phyloP scores from a whole-genome alignment of 92 coral and sea anemone genomes.

The Anthopleura xanthogrammica region DNA sequence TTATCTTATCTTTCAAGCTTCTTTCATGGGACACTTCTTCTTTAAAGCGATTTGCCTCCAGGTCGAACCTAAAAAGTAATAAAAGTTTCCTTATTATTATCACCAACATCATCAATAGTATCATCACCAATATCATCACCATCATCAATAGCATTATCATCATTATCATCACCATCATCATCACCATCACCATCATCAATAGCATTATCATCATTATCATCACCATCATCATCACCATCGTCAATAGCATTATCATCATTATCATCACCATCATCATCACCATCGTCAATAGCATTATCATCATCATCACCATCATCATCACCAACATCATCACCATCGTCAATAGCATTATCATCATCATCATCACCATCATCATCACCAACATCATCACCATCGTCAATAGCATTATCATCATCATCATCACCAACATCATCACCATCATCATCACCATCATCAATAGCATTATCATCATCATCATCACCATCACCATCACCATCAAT shows the following conservation, averaged over 20 bases:
- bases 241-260: not conserved
- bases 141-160: not conserved
- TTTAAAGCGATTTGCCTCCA: conserved; percentile 71
- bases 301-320: not conserved
- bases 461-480: not conserved
- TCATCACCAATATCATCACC: not conserved
- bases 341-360: too few species aligned
- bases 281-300: not conserved
- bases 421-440: too few species aligned
- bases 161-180: not conserved
- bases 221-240: not conserved
- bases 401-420: too few species aligned
- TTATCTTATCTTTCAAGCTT: conserved; percentile 72
- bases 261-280: not conserved
- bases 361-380: not conserved
- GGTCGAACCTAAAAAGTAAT: conserved; percentile 68
- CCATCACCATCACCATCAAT: not conserved
- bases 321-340: not conserved
- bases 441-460: not conserved
- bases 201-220: not conserved
- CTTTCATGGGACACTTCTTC: conserved; percentile 77
- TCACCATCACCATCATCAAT: not conserved
- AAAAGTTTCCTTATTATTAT: not conserved
- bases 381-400: not conserved
- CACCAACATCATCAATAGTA: not conserved